Conservation (phyloP, 1,140 invertebrate genomes). For the Solenopsis fugax region DNA sequence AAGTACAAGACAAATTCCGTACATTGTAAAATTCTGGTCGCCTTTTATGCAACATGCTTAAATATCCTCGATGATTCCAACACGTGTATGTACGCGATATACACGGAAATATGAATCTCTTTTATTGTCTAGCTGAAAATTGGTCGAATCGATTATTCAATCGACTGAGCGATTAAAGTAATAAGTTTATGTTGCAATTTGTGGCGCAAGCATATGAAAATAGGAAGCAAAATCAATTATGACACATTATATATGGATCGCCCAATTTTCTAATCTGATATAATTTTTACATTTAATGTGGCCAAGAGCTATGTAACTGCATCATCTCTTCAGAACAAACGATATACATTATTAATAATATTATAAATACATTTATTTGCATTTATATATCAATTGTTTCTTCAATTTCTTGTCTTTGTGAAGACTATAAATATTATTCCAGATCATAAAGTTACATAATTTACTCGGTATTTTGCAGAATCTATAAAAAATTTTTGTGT, state of each 20-base stretch:
- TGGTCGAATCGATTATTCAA: slow-evolving; percentile 35
- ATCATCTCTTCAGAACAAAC: not conserved
- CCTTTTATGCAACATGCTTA: slow-evolving; percentile 28
- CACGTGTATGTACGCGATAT: not conserved
- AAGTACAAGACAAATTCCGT: not conserved
- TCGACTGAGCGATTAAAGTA: not conserved
- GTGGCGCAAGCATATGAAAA: not conserved
- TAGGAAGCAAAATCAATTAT: not conserved
- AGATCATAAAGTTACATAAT: not conserved
- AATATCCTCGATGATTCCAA: not conserved
- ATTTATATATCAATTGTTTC: not conserved
- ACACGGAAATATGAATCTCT: not conserved
- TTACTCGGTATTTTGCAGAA: not conserved
- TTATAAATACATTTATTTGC: not conserved
- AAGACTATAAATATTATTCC: slow-evolving; percentile 1
- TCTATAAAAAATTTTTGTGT: no score
- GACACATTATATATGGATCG: not conserved
- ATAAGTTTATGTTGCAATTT: not conserved
- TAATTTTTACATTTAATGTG: not conserved
- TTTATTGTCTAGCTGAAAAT: slow-evolving; percentile 34
- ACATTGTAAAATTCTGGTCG: slow-evolving; percentile 48
- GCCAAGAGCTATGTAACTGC: not conserved
- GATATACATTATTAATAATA: not conserved
- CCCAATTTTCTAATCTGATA: not conserved
- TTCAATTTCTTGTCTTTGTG: not conserved